Evolutionary conservation across 2,113 vertebrate species (phyloP).

Genomic region (Thymallus thymallus): DNA sequence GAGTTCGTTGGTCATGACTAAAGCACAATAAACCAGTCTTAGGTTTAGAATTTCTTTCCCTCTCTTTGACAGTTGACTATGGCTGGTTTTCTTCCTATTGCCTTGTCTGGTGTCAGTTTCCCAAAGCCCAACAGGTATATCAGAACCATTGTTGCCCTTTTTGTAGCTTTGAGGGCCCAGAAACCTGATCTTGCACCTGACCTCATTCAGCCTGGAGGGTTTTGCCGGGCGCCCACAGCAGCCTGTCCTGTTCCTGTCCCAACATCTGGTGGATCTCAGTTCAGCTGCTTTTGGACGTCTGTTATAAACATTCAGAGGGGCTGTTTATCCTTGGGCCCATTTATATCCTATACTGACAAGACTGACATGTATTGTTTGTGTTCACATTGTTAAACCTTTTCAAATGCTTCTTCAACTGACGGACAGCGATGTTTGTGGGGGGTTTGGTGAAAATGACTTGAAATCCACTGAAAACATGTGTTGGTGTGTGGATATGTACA

Average conservation of each 20-base stretch:
- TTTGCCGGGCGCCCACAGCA: slow-evolving; percentile 21
- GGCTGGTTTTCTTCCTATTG: slow-evolving; percentile 61
- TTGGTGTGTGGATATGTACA: no score
- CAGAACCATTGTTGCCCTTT: slow-evolving; percentile 70
- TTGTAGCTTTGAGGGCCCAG: slow-evolving; percentile 70
- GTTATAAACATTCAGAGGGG: slow-evolving; percentile 60
- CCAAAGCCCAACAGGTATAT: slow-evolving; percentile 70
- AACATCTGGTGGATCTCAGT: slow-evolving; percentile 73
- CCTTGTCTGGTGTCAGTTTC: slow-evolving; percentile 67
- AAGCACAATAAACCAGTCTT: slow-evolving; percentile 41
- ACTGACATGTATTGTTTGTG: slow-evolving; percentile 50
- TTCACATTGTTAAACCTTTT: slow-evolving; percentile 46
- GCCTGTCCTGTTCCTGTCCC: slow-evolving; percentile 34
- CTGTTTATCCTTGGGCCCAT: slow-evolving; percentile 45
- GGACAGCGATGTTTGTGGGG: no score
- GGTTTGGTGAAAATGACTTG: no score
- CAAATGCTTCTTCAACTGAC: slow-evolving; percentile 22
- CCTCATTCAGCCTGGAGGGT: slow-evolving; percentile 72
- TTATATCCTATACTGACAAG: slow-evolving; percentile 24
- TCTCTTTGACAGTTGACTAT: slow-evolving; percentile 54
- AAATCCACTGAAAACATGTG: no score
- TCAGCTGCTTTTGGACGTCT: slow-evolving; percentile 61
- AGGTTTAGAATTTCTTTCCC: slow-evolving; percentile 54
- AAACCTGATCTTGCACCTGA: slow-evolving; percentile 76
- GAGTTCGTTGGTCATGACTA: slow-evolving; percentile 44